Evolutionary conservation across 2,113 vertebrate genomes (phyloP).

Genomic region (Syngnathoides biaculeatus): DNA sequence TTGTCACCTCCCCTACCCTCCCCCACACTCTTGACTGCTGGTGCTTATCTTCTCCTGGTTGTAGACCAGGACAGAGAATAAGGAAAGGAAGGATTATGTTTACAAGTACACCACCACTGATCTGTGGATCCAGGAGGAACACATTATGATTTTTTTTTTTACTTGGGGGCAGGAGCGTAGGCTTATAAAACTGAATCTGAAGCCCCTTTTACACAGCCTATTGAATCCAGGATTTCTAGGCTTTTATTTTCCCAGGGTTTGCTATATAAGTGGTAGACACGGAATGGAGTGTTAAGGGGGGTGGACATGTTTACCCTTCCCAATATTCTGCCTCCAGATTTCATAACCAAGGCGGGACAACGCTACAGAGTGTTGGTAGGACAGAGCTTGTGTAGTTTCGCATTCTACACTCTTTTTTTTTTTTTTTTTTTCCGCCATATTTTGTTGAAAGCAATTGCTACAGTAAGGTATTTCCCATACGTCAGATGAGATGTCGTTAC

Average conservation of each 20-base stretch:
- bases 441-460: neutral
- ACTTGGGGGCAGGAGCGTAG: neutral
- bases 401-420: no score
- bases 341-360: neutral
- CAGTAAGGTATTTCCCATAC: neutral
- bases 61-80: slow-evolving; percentile 53
- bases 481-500: neutral
- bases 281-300: no score
- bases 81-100: slow-evolving; percentile 38
- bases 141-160: neutral
- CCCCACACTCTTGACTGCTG: slow-evolving; percentile 43
- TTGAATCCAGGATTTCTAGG: neutral
- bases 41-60: slow-evolving; percentile 44
- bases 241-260: no score
- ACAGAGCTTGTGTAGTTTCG: no score
- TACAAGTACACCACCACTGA: slow-evolving; percentile 43
- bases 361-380: no score
- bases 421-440: neutral
- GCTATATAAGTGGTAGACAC: no score
- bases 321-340: neutral
- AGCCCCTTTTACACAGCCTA: neutral
- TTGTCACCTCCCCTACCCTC: slow-evolving; percentile 19
- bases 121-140: slow-evolving; percentile 25
- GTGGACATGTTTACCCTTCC: no score
- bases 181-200: neutral